Percentiles rank a stretch among this genome's conserved stretches.
These are phyloP conservation scores for Hydrochoerus hydrochaeris DNA, from an alignment of 2,113 vertebrate species.

Conservation along the genomic window DNA sequence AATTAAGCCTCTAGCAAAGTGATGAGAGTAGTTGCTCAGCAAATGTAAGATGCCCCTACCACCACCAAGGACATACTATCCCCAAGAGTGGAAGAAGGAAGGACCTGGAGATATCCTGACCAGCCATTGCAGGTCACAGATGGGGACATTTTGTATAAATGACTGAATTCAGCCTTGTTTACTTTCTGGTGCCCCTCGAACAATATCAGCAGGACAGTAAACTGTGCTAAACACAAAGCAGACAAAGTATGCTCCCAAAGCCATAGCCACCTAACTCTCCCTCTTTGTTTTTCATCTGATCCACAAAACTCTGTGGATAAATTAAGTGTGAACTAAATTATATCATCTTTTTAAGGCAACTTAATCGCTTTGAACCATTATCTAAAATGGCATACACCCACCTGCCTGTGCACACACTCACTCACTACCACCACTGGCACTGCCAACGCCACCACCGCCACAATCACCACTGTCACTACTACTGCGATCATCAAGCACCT, in stretches of 20 bases:
- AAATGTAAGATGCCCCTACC: background rate
- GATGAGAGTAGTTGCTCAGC: background rate
- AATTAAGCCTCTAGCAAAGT: background rate
- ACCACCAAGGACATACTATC: background rate
- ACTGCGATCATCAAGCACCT: background rate
- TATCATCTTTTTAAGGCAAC: background rate
- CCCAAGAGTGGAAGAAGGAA: background rate
- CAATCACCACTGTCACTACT: background rate
- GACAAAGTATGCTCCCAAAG: background rate
- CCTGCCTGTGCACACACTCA: background rate
- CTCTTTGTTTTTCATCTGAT: background rate
- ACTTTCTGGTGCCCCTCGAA: background rate
- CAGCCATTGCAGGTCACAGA: background rate
- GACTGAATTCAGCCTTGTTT: background rate
- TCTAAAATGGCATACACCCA: background rate
- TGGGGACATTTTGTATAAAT: background rate
- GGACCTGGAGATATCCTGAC: background rate
- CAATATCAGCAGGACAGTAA: background rate
- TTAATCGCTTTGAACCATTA: background rate
- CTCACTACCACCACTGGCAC: rapidly evolving
- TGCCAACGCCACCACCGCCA: background rate
- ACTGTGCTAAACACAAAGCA: no score
- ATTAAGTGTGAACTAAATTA: background rate
- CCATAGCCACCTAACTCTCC: background rate
- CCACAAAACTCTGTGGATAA: background rate